Evolutionary conservation across 2,888 invertebrate genomes (phyloP), one percentile per base, ranked within the genome.

Genomic region (Agriopis marginaria): DNA sequence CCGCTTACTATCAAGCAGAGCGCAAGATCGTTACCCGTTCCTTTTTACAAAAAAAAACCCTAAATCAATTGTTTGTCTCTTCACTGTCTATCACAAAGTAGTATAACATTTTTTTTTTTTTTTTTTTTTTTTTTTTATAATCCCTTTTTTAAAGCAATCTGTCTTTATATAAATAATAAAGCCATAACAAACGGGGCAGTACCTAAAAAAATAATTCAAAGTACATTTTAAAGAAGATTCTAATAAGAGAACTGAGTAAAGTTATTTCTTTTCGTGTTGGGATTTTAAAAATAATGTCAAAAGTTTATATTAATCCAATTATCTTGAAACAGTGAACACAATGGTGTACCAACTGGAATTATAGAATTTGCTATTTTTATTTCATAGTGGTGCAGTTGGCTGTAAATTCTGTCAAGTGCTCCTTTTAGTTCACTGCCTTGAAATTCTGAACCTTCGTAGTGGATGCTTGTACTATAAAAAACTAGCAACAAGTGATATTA

Each of bases 341-440:
- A 63, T 54, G 50, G 75, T 70, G 75, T 66, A 66, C 51, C 63
- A n/a, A 69, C 69, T 66, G 49, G 11, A 51, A 45, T 63, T 81
- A 86, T 88, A 87, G 86, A 81, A 72, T 73, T 82, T 81, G 85
- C 82, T 86, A 82, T 72, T 81, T 84, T 86, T 78, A 78, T 82
- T 84, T 84, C 79, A 79, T 92, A 89, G 89, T 90, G 87, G 87
- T 89, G 86, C 87, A 86, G 86, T 87, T 87, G 86, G 88, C 86
- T 86, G 83, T 75, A 62, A 78, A 75, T 59, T 68, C 5, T 72
- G 63, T 73, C 45, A 55, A 62, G 44, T 68, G 50, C 64, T 58
- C 49, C 12, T 67, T 71, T 69, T 77, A 59, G 62, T 66, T 70
- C 58, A 47, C 44, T 62, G 58, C 63, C 14, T 62, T 65, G 45